Evolutionary conservation across 2,888 invertebrate species (phyloP), one percentile per base, ranked within the genome.

Genomic region (Lottia gigantea): DNA sequence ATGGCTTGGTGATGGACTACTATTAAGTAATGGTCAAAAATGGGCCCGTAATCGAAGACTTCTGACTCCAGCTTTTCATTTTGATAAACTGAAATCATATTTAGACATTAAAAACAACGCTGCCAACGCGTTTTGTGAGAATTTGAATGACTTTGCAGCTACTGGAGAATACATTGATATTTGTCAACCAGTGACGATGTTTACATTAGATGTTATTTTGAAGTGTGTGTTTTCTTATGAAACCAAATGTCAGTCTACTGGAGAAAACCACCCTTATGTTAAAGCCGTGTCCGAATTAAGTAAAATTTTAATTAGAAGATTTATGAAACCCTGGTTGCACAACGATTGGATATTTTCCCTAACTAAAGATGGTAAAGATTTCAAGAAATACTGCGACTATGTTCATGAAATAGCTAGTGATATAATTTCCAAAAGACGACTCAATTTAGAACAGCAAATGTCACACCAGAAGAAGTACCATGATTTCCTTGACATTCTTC

Each of bases 221-320:
- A 74, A 76, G 49, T 84, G 84, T 75, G 81, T 82, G n/a, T 81
- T 82, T 66, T 82, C 83, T n/a, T 79, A 78, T 64, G 75, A 80
- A 25, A 73, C 71, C 46, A 75, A 80, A 55, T 74, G 82, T 4
- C 83, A 83, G 66, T 63, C 55, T 16, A 46, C 23, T 12, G 78
- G 80, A 79, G 80, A 70, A 63, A 67, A 61, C 16, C 61, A 23
- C 46, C 23, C 25, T 7, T 65, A 64, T 45, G 40, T n/a, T 23
- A n/a, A 55, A 55, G 55, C 55, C 12, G 55, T 55, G 23, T 23
- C n/a, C 12, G 19, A 55, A 55, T 23, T 55, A 19, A 55, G 19
- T 55, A 55, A 11, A 19, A 55, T 23, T 23, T 19, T 55, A 19
- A 55, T 23, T 19, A 12, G n/a, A 55, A 55, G 55, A 23, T 19